Evolutionary conservation across 2,888 invertebrate species (phyloP).

Genomic region (Seladonia tumulorum): DNA sequence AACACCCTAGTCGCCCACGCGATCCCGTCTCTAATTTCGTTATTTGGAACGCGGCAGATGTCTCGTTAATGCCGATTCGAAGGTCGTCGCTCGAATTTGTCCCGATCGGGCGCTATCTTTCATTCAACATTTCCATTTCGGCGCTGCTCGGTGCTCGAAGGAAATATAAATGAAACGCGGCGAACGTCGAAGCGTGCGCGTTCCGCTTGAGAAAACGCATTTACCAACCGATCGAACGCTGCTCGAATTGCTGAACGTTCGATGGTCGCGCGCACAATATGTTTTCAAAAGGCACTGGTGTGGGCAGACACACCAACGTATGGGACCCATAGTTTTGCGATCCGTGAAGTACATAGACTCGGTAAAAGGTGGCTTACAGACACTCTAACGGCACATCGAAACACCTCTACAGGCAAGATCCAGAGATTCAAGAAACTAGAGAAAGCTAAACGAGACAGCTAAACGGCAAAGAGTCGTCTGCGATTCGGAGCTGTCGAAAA

Average conservation of each 20-base stretch:
- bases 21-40: conserved; percentile 21
- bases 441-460: not conserved
- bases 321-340: too few relatives aligned
- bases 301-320: too few relatives aligned
- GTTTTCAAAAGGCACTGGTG: too few relatives aligned
- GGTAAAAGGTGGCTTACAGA: not conserved
- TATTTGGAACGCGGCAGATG: conserved; percentile 15
- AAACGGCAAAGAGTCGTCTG: not conserved
- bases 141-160: too few relatives aligned
- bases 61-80: conserved; percentile 24
- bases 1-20: conserved; percentile 9
- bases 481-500: not conserved
- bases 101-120: not conserved
- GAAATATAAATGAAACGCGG: too few relatives aligned
- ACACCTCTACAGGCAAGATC: not conserved
- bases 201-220: not conserved
- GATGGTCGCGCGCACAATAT: too few relatives aligned
- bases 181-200: too few relatives aligned
- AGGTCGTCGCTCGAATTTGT: conserved; percentile 19
- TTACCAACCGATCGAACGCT: not conserved
- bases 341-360: too few relatives aligned
- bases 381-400: too few relatives aligned
- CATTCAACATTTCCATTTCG: not conserved
- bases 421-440: not conserved
- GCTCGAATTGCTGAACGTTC: not conserved